Evolutionary conservation across 2,797 vertebrate genomes (phyloP).

Genomic region (Mormyrops boulengeri): DNA sequence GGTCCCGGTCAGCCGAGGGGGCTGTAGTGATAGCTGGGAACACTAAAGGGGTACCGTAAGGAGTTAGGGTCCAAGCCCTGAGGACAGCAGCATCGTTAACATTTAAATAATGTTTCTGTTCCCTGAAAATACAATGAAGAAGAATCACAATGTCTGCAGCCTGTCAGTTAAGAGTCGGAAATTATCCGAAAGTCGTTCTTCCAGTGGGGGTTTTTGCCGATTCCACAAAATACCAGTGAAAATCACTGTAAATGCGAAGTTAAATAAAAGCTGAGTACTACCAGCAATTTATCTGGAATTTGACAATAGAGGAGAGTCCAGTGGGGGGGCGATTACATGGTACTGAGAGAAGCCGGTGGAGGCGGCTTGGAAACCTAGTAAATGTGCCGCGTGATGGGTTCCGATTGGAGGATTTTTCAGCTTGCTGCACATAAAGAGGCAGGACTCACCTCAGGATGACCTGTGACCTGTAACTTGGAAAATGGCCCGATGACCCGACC

Average conservation of each 20-base stretch:
- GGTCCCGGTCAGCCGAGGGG: neutral
- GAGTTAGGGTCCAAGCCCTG: neutral
- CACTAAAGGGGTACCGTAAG: neutral
- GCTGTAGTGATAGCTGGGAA: neutral
- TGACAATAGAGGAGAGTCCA: neutral
- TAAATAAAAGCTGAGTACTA: neutral
- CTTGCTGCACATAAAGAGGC: neutral
- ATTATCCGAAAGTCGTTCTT: neutral
- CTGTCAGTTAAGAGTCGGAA: neutral
- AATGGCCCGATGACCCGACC: neutral
- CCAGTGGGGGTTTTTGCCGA: neutral
- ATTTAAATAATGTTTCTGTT: neutral
- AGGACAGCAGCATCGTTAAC: neutral
- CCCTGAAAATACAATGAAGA: neutral
- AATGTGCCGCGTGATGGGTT: neutral
- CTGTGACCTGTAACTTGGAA: neutral
- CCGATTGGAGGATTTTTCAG: neutral
- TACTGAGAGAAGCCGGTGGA: neutral
- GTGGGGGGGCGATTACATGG: neutral
- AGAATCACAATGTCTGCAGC: neutral
- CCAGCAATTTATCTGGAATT: neutral
- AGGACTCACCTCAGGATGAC: neutral
- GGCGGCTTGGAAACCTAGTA: neutral
- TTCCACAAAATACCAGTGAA: neutral
- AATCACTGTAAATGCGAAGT: neutral